Percentiles rank a stretch among this genome's conserved stretches.
These are phyloP conservation scores for Triplophysa tibetana DNA, from an alignment of 2,113 vertebrate genomes.

Conservation along the genomic window DNA sequence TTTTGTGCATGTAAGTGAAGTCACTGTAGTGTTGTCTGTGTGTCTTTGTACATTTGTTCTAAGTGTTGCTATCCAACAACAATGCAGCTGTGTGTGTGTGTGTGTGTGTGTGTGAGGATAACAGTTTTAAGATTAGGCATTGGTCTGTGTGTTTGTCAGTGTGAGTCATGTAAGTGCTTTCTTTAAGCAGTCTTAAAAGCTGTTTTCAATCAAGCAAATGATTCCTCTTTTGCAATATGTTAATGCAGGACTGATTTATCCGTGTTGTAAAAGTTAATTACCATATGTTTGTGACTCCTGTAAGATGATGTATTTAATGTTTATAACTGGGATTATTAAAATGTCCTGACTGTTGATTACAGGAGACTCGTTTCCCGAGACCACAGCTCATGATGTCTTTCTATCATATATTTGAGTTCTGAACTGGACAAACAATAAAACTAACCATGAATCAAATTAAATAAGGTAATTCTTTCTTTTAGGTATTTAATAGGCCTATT, in stretches of 20 bases:
- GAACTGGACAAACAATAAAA: slow-evolving; percentile 12
- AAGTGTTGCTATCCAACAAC: not conserved
- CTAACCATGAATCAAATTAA: not conserved
- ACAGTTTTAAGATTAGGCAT: no score
- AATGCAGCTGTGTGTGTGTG: not conserved
- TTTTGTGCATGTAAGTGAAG: no score
- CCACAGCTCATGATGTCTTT: slow-evolving; percentile 87
- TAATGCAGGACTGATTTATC: slow-evolving; percentile 92
- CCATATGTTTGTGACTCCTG: slow-evolving; percentile 92
- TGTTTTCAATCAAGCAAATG: slow-evolving; percentile 96
- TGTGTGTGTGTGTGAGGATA: not conserved
- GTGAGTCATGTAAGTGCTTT: slow-evolving; percentile 59
- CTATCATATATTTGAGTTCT: slow-evolving; percentile 72
- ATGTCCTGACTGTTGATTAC: slow-evolving; percentile 88
- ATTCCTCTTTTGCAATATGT: slow-evolving; percentile 91
- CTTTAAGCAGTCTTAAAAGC: slow-evolving; percentile 84
- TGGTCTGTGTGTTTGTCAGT: slow-evolving; percentile 29
- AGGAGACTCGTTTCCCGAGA: slow-evolving; percentile 84
- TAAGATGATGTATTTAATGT: slow-evolving; percentile 93
- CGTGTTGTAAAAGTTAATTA: slow-evolving; percentile 96
- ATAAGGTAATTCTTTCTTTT: not conserved
- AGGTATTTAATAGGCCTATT: not conserved
- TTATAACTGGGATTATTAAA: slow-evolving; percentile 96
- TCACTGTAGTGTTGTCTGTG: no score
- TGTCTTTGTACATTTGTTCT: slow-evolving; percentile 66